Evolutionary conservation across 2,113 vertebrate species (phyloP).

Genomic region (Tyto alba): DNA sequence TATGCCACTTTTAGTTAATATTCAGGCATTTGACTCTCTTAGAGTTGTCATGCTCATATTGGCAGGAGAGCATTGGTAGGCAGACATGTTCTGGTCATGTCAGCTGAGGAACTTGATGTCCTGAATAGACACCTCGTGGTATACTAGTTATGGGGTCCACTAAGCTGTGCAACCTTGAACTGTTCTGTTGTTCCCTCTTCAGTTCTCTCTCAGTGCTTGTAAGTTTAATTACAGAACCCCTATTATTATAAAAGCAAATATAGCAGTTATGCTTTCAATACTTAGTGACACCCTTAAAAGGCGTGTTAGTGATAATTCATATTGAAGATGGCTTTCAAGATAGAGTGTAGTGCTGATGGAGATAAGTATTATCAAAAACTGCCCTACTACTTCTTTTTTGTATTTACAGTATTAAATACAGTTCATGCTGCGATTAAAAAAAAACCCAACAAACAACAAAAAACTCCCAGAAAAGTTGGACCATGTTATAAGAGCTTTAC

Average conservation of each 20-base stretch:
- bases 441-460: background rate
- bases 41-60: background rate
- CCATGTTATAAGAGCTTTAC: background rate
- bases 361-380: background rate
- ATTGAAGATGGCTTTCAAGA: background rate
- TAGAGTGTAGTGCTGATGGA: background rate
- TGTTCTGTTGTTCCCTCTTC: background rate
- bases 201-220: background rate
- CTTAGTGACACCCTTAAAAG: background rate
- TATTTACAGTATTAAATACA: background rate
- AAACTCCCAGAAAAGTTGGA: background rate
- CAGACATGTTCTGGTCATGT: background rate
- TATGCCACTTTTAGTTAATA: background rate
- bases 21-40: background rate
- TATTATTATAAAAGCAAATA: background rate
- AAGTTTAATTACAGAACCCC: background rate
- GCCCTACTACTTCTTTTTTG: background rate
- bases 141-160: fast-evolving
- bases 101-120: background rate
- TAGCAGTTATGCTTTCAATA: background rate
- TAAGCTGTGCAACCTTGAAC: background rate
- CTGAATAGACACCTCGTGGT: background rate
- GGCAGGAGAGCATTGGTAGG: background rate
- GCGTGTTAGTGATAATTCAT: background rate
- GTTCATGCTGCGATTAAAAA: background rate